These are phyloP conservation scores for Drosophila triauraria DNA, from an alignment of 1,140 invertebrate genomes.

Conservation along the genomic window DNA sequence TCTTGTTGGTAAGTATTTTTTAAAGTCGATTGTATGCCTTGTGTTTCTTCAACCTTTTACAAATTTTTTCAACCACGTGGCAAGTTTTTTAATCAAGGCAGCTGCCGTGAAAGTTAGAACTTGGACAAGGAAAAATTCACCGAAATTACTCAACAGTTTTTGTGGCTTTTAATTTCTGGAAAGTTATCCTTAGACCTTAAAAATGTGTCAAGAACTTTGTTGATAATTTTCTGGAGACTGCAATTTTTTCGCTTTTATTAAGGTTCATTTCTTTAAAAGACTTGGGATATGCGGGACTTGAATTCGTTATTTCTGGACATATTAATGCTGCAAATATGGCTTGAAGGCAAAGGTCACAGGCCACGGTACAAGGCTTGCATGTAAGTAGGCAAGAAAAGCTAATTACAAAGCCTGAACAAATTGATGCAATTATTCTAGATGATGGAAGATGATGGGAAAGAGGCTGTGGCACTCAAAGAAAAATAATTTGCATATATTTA, in stretches of 20 bases:
- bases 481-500: neutral
- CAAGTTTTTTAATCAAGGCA: constrained; percentile 24
- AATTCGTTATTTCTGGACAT: neutral
- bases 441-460: constrained; percentile 1
- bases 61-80: neutral
- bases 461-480: neutral
- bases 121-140: neutral
- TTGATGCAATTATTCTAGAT: constrained; percentile 40
- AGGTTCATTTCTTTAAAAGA: neutral
- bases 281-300: neutral
- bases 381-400: constrained; percentile 7
- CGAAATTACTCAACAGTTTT: neutral
- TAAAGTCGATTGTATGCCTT: neutral
- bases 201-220: neutral
- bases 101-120: constrained; percentile 8
- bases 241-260: neutral
- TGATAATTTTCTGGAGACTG: neutral
- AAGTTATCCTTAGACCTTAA: neutral
- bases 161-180: constrained; percentile 19
- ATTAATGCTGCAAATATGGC: neutral
- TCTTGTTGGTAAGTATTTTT: neutral
- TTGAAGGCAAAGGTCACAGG: constrained; percentile 5
- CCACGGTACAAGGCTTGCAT: constrained; percentile 1
- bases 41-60: no score
- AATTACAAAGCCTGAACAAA: constrained; percentile 34